phyloP scores from a whole-genome alignment of 2,113 vertebrate species.

The Phylloscopus trochilus region DNA sequence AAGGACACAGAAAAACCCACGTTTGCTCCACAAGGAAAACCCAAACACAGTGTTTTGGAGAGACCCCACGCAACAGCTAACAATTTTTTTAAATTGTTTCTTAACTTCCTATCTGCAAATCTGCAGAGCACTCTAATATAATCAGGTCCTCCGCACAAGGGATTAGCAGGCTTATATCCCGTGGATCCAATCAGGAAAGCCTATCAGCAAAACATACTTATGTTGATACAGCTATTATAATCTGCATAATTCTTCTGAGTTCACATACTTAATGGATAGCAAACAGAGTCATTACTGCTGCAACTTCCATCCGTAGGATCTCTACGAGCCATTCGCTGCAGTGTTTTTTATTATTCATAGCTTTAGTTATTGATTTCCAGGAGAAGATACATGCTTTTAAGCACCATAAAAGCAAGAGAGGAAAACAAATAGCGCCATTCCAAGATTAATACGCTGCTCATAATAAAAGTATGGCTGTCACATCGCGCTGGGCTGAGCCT shows the following conservation, averaged over 20 bases:
- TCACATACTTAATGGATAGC: slow-evolving; percentile 68
- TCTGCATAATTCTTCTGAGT: slow-evolving; percentile 72
- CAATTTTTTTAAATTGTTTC: not conserved
- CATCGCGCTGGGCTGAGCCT: not conserved
- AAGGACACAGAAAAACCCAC: accelerated
- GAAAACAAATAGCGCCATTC: slow-evolving; percentile 46
- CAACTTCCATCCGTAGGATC: slow-evolving; percentile 35
- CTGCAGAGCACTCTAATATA: slow-evolving; percentile 37
- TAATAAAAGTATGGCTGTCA: slow-evolving; percentile 37
- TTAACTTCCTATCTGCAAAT: slow-evolving; percentile 22
- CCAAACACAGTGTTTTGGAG: not conserved
- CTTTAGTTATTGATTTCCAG: slow-evolving; percentile 65
- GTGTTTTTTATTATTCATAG: slow-evolving; percentile 64
- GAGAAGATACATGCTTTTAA: slow-evolving; percentile 61
- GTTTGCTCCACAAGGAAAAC: not conserved
- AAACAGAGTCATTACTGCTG: slow-evolving; percentile 64
- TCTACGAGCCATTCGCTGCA: slow-evolving; percentile 34
- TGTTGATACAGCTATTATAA: slow-evolving; percentile 71
- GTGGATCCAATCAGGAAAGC: slow-evolving; percentile 66
- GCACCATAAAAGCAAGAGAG: slow-evolving; percentile 47
- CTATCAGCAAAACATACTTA: slow-evolving; percentile 69
- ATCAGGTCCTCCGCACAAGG: slow-evolving; percentile 39
- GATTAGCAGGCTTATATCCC: slow-evolving; percentile 62
- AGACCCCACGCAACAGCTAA: not conserved
- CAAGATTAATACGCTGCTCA: slow-evolving; percentile 43